Base-by-base conservation (phyloP, 37 sponge, comb jelly and placozoan genomes). In the Beroe forskalii region DNA sequence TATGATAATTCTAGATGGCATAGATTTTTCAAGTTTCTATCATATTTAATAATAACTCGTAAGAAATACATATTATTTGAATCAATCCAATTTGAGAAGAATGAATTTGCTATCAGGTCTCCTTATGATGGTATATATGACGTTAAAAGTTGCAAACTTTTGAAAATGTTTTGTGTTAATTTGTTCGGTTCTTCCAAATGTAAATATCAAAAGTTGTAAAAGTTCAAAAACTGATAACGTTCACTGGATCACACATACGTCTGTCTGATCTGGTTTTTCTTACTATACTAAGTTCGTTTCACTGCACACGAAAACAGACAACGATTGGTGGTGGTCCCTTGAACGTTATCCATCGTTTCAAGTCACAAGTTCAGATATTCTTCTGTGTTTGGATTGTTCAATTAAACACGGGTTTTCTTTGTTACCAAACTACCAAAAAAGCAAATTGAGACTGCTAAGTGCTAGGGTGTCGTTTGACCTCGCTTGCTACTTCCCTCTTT, bases 171-270 rank as follows among this genome's bases (percentile, higher is more conserved):
- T 69, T 69, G 72, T 69, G 72, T 63, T 63, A 63, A 63, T 63
- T 63, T 63, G 66, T 69, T 69, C 72, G 32, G 32, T 36, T 69
- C 35, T 69, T 14, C 72, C 32, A 30, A 22, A 23, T 69, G 72
- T 69, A 69, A 35, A 69, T 69, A 69, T 69, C 72, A 69, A 69
- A 36, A 69, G 72, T 69, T 69, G 72, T 69, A 69, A 69, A 69
- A 69, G 72, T 69, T 32, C 72, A 69, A 69, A 69, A 69, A 33
- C 55, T 12, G 55, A 48, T 48, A 12, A 6, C 12, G 55, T 48
- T 48, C 55, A 48, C 12, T 48, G 55, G 55, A 48, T 17, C 6
- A 48, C 55, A 17, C 55, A 48, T 48, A 48, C n/a, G n/a, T n/a
- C n/a, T n/a, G n/a, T n/a, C n/a, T n/a, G n/a, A n/a, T n/a, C n/a